Evolutionary conservation across 2,113 vertebrate genomes (phyloP).

Genomic region (Oncorhynchus nerka): DNA sequence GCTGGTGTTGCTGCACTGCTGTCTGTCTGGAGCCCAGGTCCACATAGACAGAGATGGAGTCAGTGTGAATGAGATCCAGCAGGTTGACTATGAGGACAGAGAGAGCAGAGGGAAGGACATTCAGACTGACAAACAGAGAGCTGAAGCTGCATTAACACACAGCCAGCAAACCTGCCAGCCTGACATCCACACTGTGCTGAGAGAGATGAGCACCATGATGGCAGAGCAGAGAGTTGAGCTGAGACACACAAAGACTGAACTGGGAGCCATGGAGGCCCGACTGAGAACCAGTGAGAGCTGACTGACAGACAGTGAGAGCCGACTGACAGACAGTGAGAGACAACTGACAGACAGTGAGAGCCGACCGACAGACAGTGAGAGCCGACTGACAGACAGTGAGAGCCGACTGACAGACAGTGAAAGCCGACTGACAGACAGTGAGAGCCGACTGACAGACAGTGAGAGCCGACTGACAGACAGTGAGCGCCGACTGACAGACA

Average conservation of each 20-base stretch:
- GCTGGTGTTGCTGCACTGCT: constrained; percentile 35
- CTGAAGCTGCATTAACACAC: neutral
- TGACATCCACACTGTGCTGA: constrained; percentile 27
- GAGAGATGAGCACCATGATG: constrained; percentile 41
- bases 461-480: too few relatives aligned
- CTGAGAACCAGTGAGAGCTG: neutral
- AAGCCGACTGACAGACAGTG: too few relatives aligned
- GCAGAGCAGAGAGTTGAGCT: constrained; percentile 33
- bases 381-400: too few relatives aligned
- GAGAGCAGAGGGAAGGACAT: neutral
- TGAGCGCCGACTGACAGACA: too few relatives aligned
- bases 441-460: too few relatives aligned
- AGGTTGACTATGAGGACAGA: neutral
- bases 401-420: too few relatives aligned
- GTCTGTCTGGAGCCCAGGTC: constrained; percentile 7
- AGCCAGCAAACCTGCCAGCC: neutral
- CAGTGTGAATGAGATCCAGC: constrained; percentile 19
- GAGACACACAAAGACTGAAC: neutral
- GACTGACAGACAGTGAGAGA: too few relatives aligned
- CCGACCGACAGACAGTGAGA: too few relatives aligned
- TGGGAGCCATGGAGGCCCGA: neutral
- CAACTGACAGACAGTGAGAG: too few relatives aligned
- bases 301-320: too few relatives aligned
- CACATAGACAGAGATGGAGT: neutral
- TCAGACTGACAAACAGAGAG: neutral